Percentiles rank a stretch among this genome's conserved stretches.
These are phyloP conservation scores for Hylaeus volcanicus DNA, from an alignment of 1,140 invertebrate genomes.

Conservation along the genomic window DNA sequence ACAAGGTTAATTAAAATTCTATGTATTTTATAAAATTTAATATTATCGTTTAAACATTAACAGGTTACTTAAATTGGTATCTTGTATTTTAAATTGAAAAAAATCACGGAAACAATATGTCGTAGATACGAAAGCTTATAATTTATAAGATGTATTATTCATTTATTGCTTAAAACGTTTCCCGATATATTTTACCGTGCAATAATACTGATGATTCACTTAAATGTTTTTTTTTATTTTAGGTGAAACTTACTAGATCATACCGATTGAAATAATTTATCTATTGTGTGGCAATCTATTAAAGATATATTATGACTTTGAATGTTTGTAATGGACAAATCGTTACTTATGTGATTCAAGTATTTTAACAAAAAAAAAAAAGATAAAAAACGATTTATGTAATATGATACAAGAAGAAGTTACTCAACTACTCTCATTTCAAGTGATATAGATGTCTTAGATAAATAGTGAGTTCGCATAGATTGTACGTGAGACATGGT, in stretches of 20 bases:
- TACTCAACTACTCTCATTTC: constrained; percentile 60
- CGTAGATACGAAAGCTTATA: constrained; percentile 15
- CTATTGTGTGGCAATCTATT: constrained; percentile 55
- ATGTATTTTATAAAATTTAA: constrained; percentile 29
- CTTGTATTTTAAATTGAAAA: constrained; percentile 31
- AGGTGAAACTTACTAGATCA: constrained; percentile 28
- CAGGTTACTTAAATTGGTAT: constrained; percentile 12
- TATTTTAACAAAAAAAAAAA: constrained; percentile 41
- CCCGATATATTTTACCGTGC: constrained; percentile 52
- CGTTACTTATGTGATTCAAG: constrained; percentile 51
- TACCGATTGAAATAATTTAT: constrained; percentile 33
- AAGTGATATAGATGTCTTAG: constrained; percentile 62
- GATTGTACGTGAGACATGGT: constrained; percentile 47
- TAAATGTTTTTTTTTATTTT: constrained; percentile 32
- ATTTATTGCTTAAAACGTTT: constrained; percentile 39
- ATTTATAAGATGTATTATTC: constrained; percentile 40
- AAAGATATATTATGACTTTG: constrained; percentile 48
- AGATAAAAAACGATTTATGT: constrained; percentile 49
- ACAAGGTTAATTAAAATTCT: background rate
- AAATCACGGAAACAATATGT: constrained; percentile 21
- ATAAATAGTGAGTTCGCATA: constrained; percentile 57
- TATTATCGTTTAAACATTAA: constrained; percentile 23
- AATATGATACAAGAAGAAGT: constrained; percentile 51
- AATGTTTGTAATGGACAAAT: constrained; percentile 50
- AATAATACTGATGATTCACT: constrained; percentile 49